phyloP scores from a whole-genome alignment of 2,888 invertebrate genomes.

The Enoplolaimus lenunculus region DNA sequence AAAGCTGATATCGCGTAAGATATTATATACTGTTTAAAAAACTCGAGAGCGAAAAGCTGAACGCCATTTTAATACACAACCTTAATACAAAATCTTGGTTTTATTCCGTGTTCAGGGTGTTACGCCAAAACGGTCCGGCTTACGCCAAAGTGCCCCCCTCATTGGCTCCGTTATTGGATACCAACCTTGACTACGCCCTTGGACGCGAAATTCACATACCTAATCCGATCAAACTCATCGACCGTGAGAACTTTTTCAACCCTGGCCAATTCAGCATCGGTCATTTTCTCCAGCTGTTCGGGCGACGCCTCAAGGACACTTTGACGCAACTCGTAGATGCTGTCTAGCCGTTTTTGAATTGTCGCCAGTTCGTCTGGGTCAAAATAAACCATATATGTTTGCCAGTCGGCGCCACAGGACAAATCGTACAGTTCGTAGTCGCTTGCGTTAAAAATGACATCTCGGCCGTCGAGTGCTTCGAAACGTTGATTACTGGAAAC shows the following conservation, averaged over 20 bases:
- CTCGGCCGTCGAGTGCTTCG: not conserved
- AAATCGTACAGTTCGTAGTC: not conserved
- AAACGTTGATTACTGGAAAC: not conserved
- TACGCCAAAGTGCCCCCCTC: too few species aligned
- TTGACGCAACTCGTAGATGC: not conserved
- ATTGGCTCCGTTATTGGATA: too few species aligned
- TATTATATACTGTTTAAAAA: too few species aligned
- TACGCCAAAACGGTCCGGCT: too few species aligned
- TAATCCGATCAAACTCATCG: not conserved
- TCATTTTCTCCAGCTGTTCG: not conserved
- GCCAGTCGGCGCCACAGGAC: not conserved
- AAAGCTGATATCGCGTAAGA: too few species aligned
- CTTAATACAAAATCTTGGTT: too few species aligned
- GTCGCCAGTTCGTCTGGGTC: not conserved
- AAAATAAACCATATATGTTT: not conserved
- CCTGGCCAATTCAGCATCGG: not conserved
- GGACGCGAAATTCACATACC: too few species aligned
- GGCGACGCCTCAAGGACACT: not conserved
- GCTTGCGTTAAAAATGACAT: not conserved
- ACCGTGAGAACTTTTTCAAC: not conserved
- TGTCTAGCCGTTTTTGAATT: not conserved
- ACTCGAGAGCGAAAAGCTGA: too few species aligned
- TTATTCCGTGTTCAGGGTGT: too few species aligned
- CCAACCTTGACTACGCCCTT: too few species aligned
- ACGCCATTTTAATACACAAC: too few species aligned